Base-by-base conservation (phyloP, 1,140 invertebrate species). In the Dermatophagoides farinae region DNA sequence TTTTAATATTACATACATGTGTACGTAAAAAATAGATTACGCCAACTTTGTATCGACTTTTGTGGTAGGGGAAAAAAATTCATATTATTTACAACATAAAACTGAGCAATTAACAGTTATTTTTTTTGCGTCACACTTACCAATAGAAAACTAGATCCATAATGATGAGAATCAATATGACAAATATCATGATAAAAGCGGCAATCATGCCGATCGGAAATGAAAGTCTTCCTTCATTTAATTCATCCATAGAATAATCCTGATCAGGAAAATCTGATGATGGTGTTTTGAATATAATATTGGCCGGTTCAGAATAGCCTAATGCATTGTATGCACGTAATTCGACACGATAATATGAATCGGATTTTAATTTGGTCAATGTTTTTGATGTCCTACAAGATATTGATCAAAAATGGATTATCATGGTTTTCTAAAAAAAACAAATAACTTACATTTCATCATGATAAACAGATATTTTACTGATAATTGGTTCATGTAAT, bases 291-390 rank as follows among this genome's bases (percentile, higher is more conserved):
- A 92, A 77, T 67, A 80, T 78, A 51, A 85, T 77, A 66, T 80
- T 75, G 10, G 81, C 81, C 1, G 85, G 80, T 46, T 77, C 71
- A 64, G 86, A 87, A 70, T 73, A 82, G 49, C 87, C 88, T 50
- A 91, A 83, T 11, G 76, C 71, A 72, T 93, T 93, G 67, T 85
- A 84, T 14, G 88, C 88, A 67, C 79, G 76, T 22, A 92, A 72
- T 68, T 88, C 83, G 65, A 87, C 79, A 66, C 77, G 79, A 74
- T 93, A 92, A 60, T 77, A 80, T 0, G 83, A 84, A 67, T 88
- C 82, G 0, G 85, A 77, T 20, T 72, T 71, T 0, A 93, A 75
- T n/a, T 44, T 57, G 23, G 37, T 63, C 39, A 67, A 51, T 47
- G 64, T 64, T 50, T 51, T 63, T 8, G 59, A 31, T 22, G 60